Evolutionary conservation across 2,888 invertebrate genomes (phyloP).

Genomic region (Drosophila merina): DNA sequence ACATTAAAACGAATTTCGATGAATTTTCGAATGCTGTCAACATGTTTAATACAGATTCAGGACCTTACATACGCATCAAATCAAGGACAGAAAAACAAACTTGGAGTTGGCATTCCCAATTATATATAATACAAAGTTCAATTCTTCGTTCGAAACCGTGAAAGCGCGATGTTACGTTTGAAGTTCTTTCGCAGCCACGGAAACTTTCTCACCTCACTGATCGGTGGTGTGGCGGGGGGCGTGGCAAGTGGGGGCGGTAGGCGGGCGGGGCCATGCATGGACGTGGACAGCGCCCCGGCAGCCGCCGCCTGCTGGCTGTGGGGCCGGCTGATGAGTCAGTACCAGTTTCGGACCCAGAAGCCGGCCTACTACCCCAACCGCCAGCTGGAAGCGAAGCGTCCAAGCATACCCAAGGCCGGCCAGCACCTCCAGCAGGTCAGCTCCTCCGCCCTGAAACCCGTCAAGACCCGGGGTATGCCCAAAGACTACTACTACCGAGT

Average conservation of each 20-base stretch:
- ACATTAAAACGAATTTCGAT: too few species aligned
- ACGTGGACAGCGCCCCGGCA: neutral
- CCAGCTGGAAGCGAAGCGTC: constrained; percentile 65
- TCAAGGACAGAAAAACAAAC: neutral
- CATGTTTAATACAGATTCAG: constrained; percentile 5
- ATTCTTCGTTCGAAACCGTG: constrained; percentile 6
- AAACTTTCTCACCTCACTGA: constrained; percentile 3
- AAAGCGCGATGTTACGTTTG: constrained; percentile 57
- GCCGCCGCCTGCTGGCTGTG: constrained; percentile 7
- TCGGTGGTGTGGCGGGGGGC: neutral
- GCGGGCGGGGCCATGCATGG: neutral
- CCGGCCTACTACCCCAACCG: constrained; percentile 79
- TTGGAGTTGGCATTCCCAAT: constrained; percentile 12
- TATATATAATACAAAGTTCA: constrained; percentile 14
- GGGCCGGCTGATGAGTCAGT: constrained; percentile 52
- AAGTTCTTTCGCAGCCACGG: constrained; percentile 51
- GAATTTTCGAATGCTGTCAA: neutral
- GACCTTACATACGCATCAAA: constrained; percentile 8
- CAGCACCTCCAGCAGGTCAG: constrained; percentile 6
- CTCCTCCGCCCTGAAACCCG: constrained; percentile 14
- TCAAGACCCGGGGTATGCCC: constrained; percentile 58
- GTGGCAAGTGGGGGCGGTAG: neutral
- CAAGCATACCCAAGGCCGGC: constrained; percentile 6
- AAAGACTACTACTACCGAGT: constrained; percentile 81
- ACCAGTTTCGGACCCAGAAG: constrained; percentile 73